Percentiles rank a stretch among this genome's conserved stretches.
Evolutionary conservation across 2,888 invertebrate species (phyloP).

Genomic region (Agrochola macilenta): DNA sequence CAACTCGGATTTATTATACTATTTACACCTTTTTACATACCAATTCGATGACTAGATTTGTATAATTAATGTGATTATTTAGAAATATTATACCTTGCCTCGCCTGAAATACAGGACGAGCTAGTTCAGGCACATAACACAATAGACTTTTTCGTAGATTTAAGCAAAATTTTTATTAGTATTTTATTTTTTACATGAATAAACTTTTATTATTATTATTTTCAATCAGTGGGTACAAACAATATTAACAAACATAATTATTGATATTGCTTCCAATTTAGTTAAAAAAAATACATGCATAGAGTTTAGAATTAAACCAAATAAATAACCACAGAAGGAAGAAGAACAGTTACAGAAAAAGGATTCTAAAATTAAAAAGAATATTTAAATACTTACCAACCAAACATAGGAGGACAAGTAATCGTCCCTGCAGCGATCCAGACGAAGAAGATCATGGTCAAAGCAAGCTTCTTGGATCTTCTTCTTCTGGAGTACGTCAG

Average conservation of each 20-base stretch:
- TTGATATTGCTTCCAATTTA: neutral
- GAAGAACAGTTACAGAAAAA: neutral
- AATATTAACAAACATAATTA: neutral
- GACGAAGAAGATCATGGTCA: conserved; percentile 96
- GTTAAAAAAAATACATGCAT: neutral
- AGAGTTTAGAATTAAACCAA: neutral
- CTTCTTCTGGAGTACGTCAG: conserved; percentile 97
- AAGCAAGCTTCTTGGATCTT: conserved; percentile 95
- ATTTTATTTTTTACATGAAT: too few relatives aligned
- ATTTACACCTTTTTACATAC: too few relatives aligned
- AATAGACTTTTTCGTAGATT: too few relatives aligned
- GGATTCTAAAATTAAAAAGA: neutral
- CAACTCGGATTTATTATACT: too few relatives aligned
- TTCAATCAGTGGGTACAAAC: neutral
- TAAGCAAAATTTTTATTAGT: too few relatives aligned
- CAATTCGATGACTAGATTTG: too few relatives aligned
- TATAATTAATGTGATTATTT: too few relatives aligned
- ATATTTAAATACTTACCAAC: conserved; percentile 92
- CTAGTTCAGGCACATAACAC: too few relatives aligned
- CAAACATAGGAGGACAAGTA: conserved; percentile 98
- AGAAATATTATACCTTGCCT: too few relatives aligned
- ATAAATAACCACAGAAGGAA: neutral
- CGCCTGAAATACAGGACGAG: too few relatives aligned
- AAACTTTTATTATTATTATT: too few relatives aligned
- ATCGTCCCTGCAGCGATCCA: conserved; percentile 97